phyloP scores from a whole-genome alignment of 2,797 vertebrate species.

The Esox lucius region DNA sequence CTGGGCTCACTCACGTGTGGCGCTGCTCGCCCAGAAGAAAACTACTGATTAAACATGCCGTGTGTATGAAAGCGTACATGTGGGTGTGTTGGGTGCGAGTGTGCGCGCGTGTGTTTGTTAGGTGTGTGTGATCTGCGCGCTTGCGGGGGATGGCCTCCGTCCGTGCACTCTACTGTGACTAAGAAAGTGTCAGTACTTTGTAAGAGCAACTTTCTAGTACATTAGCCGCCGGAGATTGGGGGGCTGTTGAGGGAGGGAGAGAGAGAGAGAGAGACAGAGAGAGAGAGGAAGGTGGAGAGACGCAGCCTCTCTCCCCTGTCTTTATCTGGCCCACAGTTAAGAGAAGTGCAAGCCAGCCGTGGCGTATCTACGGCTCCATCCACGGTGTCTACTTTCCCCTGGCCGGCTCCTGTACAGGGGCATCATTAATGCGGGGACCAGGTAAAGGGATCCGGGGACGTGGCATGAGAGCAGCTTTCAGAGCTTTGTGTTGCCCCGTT shows the following conservation, averaged over 20 bases:
- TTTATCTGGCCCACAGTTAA: constrained; percentile 24
- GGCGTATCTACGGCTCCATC: constrained; percentile 72
- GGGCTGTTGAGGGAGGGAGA: constrained; percentile 39
- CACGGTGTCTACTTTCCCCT: constrained; percentile 78
- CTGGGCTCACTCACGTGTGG: constrained; percentile 22
- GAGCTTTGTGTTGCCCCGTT: constrained; percentile 71
- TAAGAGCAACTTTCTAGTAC: constrained; percentile 58
- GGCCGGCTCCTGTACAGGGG: constrained; percentile 66
- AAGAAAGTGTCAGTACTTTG: constrained; percentile 62
- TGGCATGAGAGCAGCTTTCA: constrained; percentile 77
- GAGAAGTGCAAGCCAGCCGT: constrained; percentile 33
- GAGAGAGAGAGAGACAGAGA: constrained; percentile 3
- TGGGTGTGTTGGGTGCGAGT: neutral
- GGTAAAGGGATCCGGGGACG: constrained; percentile 72
- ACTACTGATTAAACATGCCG: constrained; percentile 35
- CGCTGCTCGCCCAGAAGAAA: constrained; percentile 3
- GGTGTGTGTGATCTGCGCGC: neutral
- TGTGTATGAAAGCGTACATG: neutral
- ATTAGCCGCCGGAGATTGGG: constrained; percentile 53
- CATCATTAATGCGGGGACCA: constrained; percentile 78
- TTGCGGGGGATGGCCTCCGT: constrained; percentile 24
- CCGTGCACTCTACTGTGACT: constrained; percentile 58
- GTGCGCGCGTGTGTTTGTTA: neutral
- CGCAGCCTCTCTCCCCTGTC: constrained; percentile 25
- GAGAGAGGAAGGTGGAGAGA: neutral